Evolutionary conservation across 53 echinoderm and acorn worm species (phyloP).

Genomic region (Echinarachnius parma): DNA sequence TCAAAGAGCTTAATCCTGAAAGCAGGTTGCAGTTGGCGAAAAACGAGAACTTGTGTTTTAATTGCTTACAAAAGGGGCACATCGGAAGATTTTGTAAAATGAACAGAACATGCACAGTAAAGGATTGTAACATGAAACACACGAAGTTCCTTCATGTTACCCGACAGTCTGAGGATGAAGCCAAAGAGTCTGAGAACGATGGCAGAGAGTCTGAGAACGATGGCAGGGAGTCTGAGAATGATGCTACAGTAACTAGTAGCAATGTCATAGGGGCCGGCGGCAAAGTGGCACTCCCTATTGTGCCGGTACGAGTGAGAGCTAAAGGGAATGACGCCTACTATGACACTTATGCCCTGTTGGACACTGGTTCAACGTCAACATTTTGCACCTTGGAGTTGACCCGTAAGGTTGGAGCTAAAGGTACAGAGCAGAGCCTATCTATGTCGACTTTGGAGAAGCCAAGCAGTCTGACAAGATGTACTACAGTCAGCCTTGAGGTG

Average conservation of each 20-base stretch:
- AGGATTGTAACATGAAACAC: conserved; percentile 60
- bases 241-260: not conserved
- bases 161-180: not conserved
- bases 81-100: conserved; percentile 30
- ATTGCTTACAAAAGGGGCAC: conserved; percentile 51
- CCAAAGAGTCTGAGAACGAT: no score
- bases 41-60: conserved; percentile 49
- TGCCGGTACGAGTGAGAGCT: conserved; percentile 39
- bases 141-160: conserved; percentile 53
- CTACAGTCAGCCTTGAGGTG: conserved; percentile 49
- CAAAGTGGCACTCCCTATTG: conserved; percentile 42
- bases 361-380: no score
- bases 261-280: conserved; percentile 3
- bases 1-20: conserved; percentile 33
- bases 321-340: not conserved
- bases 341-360: conserved; percentile 48
- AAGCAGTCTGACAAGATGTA: no score
- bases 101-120: conserved; percentile 35
- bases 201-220: not conserved
- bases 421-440: not conserved
- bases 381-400: no score
- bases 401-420: conserved; percentile 4
- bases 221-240: not conserved
- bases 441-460: conserved; percentile 2
- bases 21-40: conserved; percentile 44